phyloP scores from a whole-genome alignment of 2,888 invertebrate genomes.

The Ligdia adustata region DNA sequence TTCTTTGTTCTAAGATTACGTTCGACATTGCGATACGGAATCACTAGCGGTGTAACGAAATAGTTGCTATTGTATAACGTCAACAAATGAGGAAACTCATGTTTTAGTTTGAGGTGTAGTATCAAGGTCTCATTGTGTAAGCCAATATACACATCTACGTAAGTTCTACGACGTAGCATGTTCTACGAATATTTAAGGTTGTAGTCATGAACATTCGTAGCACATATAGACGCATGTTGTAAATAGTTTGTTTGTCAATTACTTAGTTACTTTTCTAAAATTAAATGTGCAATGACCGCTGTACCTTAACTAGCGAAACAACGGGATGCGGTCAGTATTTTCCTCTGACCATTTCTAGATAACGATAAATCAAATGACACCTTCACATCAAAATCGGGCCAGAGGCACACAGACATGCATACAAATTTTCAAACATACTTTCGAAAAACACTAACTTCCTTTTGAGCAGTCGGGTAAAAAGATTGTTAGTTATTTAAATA shows the following conservation, averaged over 20 bases:
- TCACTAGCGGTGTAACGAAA: constrained; percentile 1
- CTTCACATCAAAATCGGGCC: no score
- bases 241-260: neutral
- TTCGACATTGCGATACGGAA: constrained; percentile 8
- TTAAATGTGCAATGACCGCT: no score
- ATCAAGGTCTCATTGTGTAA: constrained; percentile 20
- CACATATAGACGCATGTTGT: neutral
- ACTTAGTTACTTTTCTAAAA: constrained; percentile 24
- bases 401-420: no score
- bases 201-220: constrained; percentile 7
- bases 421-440: no score
- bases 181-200: constrained; percentile 19
- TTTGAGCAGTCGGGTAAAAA: no score
- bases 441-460: no score
- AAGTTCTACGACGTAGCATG: constrained; percentile 30
- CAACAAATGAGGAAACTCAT: constrained; percentile 12
- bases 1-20: constrained; percentile 16
- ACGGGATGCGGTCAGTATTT: no score
- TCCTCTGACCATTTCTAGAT: no score
- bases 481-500: no score
- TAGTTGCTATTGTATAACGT: constrained; percentile 11
- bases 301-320: no score
- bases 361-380: no score
- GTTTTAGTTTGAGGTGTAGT: constrained; percentile 4
- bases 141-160: constrained; percentile 26